phyloP scores from a whole-genome alignment of 2,888 invertebrate species.

The Diarsia brunnea region DNA sequence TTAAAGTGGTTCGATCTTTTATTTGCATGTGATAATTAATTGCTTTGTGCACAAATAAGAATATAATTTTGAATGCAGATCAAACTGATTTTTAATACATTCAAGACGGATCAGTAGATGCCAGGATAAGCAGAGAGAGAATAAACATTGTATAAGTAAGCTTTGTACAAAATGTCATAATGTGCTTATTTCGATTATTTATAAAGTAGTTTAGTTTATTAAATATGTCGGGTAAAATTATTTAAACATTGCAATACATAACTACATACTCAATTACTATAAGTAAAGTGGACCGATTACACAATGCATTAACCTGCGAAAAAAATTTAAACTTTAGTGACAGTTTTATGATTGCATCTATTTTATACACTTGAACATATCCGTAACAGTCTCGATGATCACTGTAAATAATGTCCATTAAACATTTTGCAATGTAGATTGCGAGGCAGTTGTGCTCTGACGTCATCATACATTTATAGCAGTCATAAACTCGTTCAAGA shows the following conservation, averaged over 20 bases:
- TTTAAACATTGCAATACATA: background rate
- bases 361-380: slow-evolving; percentile 32
- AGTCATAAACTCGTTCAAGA: slow-evolving; percentile 33
- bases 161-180: background rate
- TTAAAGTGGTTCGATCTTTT: slow-evolving; percentile 47
- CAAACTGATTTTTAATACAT: slow-evolving; percentile 4
- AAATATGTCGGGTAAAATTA: no score
- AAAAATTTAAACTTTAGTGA: background rate
- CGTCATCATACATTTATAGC: slow-evolving; percentile 26
- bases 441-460: slow-evolving; percentile 28
- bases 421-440: slow-evolving; percentile 47
- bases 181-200: background rate
- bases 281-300: slow-evolving; percentile 19
- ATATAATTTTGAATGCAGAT: slow-evolving; percentile 13
- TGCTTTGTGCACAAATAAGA: slow-evolving; percentile 30
- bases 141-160: background rate
- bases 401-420: slow-evolving; percentile 54
- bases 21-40: slow-evolving; percentile 48
- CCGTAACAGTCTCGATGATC: slow-evolving; percentile 39
- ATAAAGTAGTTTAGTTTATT: background rate
- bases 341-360: slow-evolving; percentile 7
- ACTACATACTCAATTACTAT: background rate
- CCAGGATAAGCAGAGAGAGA: background rate
- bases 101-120: background rate
- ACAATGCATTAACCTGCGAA: slow-evolving; percentile 1